These are phyloP conservation scores for Alloscopus bannaensis DNA, from an alignment of 2,888 invertebrate species.

Conservation along the genomic window DNA sequence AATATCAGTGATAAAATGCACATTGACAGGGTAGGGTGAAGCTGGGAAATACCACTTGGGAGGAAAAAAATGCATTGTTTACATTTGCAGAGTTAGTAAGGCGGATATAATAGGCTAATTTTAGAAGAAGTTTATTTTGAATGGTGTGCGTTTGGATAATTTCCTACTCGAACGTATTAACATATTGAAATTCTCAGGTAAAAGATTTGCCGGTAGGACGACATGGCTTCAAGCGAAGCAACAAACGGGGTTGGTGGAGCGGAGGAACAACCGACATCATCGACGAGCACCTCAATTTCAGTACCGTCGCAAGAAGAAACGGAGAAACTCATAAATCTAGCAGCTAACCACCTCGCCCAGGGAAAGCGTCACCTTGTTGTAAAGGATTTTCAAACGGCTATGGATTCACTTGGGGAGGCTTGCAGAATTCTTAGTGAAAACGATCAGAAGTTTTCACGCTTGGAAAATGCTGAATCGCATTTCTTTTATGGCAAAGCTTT, in stretches of 20 bases:
- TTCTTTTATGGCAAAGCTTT: conserved; percentile 87
- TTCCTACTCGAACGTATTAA: neutral
- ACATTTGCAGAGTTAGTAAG: too few relatives aligned
- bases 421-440: conserved; percentile 81
- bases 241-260: conserved; percentile 28
- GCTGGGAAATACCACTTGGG: too few relatives aligned
- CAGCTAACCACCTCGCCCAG: conserved; percentile 79
- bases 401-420: conserved; percentile 83
- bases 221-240: conserved; percentile 22
- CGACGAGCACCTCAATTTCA: conserved; percentile 14
- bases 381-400: conserved; percentile 85
- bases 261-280: conserved; percentile 43
- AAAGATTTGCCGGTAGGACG: neutral
- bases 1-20: too few relatives aligned
- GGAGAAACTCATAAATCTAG: conserved; percentile 71
- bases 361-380: conserved; percentile 89
- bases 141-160: too few relatives aligned
- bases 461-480: conserved; percentile 91
- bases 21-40: too few relatives aligned
- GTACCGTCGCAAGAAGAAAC: conserved; percentile 49
- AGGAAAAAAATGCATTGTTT: too few relatives aligned
- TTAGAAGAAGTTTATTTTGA: too few relatives aligned
- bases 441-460: conserved; percentile 77
- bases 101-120: too few relatives aligned
- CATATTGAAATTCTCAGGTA: conserved; percentile 35